Conservation (phyloP, 2,797 vertebrate genomes). For the Brachyalestes nurse region DNA sequence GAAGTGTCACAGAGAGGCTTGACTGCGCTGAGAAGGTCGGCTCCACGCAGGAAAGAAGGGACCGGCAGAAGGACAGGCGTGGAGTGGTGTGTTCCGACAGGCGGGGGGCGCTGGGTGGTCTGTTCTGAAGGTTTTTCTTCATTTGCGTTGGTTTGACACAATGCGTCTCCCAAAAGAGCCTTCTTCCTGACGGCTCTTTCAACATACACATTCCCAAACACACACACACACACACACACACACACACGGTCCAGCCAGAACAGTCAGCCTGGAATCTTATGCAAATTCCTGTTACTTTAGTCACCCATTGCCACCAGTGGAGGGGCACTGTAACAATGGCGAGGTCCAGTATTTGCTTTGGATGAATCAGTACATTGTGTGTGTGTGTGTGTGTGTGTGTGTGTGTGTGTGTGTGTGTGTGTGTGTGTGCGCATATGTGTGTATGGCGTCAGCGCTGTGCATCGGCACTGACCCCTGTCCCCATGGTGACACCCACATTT, state of each 20-base stretch:
- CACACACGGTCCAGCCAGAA: not conserved
- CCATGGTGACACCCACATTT: constrained; percentile 25
- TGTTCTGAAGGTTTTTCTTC: constrained; percentile 57
- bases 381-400: not conserved
- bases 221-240: not conserved
- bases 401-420: not conserved
- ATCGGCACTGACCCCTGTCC: constrained; percentile 59
- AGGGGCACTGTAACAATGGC: constrained; percentile 1
- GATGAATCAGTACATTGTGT: constrained; percentile 61
- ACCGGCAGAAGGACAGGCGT: constrained; percentile 48
- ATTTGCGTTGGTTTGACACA: constrained; percentile 61
- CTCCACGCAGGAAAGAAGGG: constrained; percentile 63
- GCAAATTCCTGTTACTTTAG: constrained; percentile 46
- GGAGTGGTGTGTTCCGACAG: constrained; percentile 52
- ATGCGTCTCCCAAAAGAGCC: constrained; percentile 42
- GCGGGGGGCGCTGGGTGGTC: constrained; percentile 52
- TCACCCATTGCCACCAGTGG: constrained; percentile 43
- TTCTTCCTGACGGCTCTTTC: constrained; percentile 25
- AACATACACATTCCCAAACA: constrained; percentile 48
- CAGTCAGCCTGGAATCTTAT: constrained; percentile 56
- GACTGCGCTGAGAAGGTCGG: constrained; percentile 50
- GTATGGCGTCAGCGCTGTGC: constrained; percentile 58
- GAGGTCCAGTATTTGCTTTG: constrained; percentile 58
- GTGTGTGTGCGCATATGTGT: not conserved
- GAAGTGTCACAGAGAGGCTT: constrained; percentile 32